Evolutionary conservation across 2,888 invertebrate genomes (phyloP), one percentile per base, ranked within the genome.

Genomic region (Stictocephala bisonia): DNA sequence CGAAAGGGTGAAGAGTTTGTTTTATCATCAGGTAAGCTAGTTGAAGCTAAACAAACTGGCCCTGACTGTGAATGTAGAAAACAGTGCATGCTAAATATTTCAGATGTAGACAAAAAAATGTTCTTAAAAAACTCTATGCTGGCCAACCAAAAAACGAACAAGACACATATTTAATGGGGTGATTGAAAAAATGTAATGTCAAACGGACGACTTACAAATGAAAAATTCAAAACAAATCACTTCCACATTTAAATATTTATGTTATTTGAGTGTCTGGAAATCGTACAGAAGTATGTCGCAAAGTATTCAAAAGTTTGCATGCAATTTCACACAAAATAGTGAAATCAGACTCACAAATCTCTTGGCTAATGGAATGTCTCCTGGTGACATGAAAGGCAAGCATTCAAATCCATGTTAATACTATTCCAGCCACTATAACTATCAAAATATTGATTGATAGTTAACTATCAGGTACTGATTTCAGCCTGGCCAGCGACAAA

Each of bases 1-100:
- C n/a, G 29, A 18, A 64, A 35, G 11, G 64, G 64, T 31, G 64
- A 35, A 64, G 29, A 29, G n/a, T 64, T 64, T 35, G 35, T 31
- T n/a, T 20, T 15, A 18, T 11, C 13, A 1, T 11, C 11, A 31
- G 64, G 64, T 7, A 15, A 15, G 2, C n/a, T 64, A 31, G 64
- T 64, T 18, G 15, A 64, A 64, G 35, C 31, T 3, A 64, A 64
- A 64, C 31, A 29, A n/a, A 64, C 64, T 64, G 64, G 64, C 7
- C 1, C 64, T 35, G 64, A 64, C 26, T 64, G 31, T 31, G 64
- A 26, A 40, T 64, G 44, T 44, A 44, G 44, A 18, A 44, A 44
- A 44, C 44, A 44, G 18, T 44, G 44, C 44, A 44, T 44, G 3
- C 3, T 7, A 44, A 44, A 44, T n/a, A 15, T 44, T 44, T 44